Evolutionary conservation across 2,113 vertebrate genomes (phyloP), one percentile per base, ranked within the genome.

Genomic region (Phylloscopus whistleri): DNA sequence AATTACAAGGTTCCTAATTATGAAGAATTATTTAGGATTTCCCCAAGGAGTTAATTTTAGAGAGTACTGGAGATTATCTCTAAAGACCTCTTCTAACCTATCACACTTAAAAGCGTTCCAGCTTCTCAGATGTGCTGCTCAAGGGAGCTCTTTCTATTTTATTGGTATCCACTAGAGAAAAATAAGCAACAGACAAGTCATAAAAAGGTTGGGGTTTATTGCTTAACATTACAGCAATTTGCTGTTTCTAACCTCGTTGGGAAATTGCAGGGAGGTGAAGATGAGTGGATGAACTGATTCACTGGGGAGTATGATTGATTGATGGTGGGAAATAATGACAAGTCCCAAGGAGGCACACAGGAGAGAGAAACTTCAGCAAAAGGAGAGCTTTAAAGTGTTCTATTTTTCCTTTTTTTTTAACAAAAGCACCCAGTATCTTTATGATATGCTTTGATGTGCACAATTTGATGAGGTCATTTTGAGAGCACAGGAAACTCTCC

Each of bases 151-250:
- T 92, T 89, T 72, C 55, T 91, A 14, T 93, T 89, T 89, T 75
- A 72, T 84, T 94, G 58, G 22, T 62, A 93, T 73, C 46, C 78
- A 62, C 84, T 48, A 75, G 51, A 91, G 91, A 82, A 97, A 93
- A 95, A 87, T 66, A 91, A 76, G 74, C 20, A 94, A 84, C 35
- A 92, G 46, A 26, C 55, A 72, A 72, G 60, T 68, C 7, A 3
- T 78, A 55, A 86, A 93, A 93, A 68, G 43, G 66, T 49, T 90
- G 52, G 4, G 3, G 3, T 86, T 94, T 93, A 72, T 82, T 87
- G 68, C 81, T 94, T 92, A 84, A 84, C 69, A 66, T 89, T 69
- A 86, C 46, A 74, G 35, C 27, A 89, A 95, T 89, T 87, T 91
- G 74, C 77, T 92, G 23, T 75, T 94, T 69, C 93, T 91, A 87